These are phyloP conservation scores for Cabera pusaria DNA, from an alignment of 2,888 invertebrate genomes.

Conservation along the genomic window DNA sequence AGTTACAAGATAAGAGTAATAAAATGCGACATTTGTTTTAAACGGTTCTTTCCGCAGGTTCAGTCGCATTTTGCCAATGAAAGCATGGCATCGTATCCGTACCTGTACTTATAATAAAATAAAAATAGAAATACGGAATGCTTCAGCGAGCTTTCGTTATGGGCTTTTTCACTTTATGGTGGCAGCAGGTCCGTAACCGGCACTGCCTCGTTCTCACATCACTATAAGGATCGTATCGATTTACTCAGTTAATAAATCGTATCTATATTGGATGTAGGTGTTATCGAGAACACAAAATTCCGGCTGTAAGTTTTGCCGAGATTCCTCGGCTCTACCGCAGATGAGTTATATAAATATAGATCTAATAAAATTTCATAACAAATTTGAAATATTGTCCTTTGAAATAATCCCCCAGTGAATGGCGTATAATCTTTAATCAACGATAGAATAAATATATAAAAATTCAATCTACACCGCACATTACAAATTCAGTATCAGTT, in stretches of 20 bases:
- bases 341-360: too few species aligned
- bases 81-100: constrained; percentile 24
- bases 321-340: too few species aligned
- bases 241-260: constrained; percentile 36
- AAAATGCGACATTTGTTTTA: constrained; percentile 1
- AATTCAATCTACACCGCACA: constrained; percentile 8
- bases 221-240: constrained; percentile 33
- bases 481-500: constrained; percentile 17
- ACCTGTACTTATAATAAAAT: constrained; percentile 39
- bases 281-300: constrained; percentile 26
- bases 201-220: constrained; percentile 45
- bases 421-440: neutral
- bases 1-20: neutral
- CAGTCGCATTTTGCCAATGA: constrained; percentile 15
- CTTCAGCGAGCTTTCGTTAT: constrained; percentile 39
- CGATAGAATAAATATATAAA: constrained; percentile 4
- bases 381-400: too few species aligned
- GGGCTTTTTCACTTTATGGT: constrained; percentile 47
- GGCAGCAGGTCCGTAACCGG: constrained; percentile 40
- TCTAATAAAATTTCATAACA: too few species aligned
- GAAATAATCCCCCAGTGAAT: too few species aligned
- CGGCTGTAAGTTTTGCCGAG: constrained; percentile 12
- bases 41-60: constrained; percentile 10
- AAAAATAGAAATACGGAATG: constrained; percentile 46
- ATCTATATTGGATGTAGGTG: constrained; percentile 31